Base-by-base conservation (phyloP, 1,140 invertebrate species). In the Vanessa atalanta region DNA sequence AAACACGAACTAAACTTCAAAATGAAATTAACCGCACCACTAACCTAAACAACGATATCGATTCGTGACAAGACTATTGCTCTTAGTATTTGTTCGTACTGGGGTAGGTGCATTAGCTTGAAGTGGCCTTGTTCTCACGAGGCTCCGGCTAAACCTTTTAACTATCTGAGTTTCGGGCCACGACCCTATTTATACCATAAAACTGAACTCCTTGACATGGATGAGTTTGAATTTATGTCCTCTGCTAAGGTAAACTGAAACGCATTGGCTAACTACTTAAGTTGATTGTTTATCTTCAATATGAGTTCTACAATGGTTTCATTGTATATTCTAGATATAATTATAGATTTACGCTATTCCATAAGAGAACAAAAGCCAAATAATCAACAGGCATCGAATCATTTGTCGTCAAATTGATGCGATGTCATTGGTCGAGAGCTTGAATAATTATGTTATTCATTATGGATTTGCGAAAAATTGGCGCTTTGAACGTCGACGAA, bases 121-220 rank as follows among this genome's bases (percentile, higher is more conserved):
- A 90, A 89, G 85, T 89, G 86, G 83, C 76, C 81, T 80, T 77
- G 84, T 91, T 91, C 88, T 89, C 88, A 91, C 88, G 85, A 87
- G 79, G 79, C 63, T 37, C 75, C 79, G 83, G 84, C 86, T 86
- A 80, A 89, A 86, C 86, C 83, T 87, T 85, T 90, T 88, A 88
- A 88, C 88, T 88, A 90, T 86, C 83, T 73, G 76, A 79, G 80
- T 88, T 84, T 88, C 79, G 82, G 86, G 82, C 83, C 85, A 84
- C 85, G 86, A 89, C 85, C 86, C 80, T 80, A 70, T 78, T 82
- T 81, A 83, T 87, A 80, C 81, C 83, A 87, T 88, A 85, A 86
- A 84, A 82, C 78, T 68, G 57, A 72, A 73, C 73, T 76, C 43
- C 67, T 65, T 78, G 75, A 76, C 70, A 72, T 70, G 66, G 73